These are phyloP conservation scores for Onychostoma macrolepis DNA, from an alignment of 2,113 vertebrate genomes.

Conservation along the genomic window DNA sequence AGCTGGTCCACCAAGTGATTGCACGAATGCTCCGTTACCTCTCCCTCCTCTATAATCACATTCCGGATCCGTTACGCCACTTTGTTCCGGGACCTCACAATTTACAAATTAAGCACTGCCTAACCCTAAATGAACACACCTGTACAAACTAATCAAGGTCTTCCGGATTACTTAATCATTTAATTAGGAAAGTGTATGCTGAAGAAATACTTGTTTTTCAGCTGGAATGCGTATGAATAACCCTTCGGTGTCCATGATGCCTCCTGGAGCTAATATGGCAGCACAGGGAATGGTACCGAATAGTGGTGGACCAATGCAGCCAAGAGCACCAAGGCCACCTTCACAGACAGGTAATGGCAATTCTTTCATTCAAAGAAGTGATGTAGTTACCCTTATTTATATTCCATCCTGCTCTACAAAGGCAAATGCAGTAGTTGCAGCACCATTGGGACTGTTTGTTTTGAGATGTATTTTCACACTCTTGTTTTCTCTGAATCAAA, in stretches of 20 bases:
- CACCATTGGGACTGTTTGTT: not conserved
- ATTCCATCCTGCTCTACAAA: not conserved
- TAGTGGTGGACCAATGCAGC: conserved; percentile 86
- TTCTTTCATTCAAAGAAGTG: not conserved
- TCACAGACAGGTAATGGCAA: conserved; percentile 85
- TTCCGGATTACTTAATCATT: not conserved
- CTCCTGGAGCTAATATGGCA: conserved; percentile 82
- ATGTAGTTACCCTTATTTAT: not conserved
- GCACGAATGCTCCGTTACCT: no score
- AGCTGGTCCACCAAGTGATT: no score
- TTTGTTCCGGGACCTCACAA: no score
- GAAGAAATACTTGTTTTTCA: conserved; percentile 43
- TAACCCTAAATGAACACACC: no score
- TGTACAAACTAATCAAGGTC: not conserved
- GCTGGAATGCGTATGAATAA: conserved; percentile 83
- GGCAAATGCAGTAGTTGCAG: not conserved
- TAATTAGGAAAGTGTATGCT: not conserved
- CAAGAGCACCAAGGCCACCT: conserved; percentile 84
- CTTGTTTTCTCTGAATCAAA: no score
- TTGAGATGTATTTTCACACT: no score
- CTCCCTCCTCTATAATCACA: no score
- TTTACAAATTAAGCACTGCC: conserved; percentile 37
- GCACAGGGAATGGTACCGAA: conserved; percentile 84
- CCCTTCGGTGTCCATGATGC: conserved; percentile 86
- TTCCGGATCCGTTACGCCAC: no score